Base-by-base conservation (phyloP, 2,888 invertebrate species). In the Abscondita cerata region DNA sequence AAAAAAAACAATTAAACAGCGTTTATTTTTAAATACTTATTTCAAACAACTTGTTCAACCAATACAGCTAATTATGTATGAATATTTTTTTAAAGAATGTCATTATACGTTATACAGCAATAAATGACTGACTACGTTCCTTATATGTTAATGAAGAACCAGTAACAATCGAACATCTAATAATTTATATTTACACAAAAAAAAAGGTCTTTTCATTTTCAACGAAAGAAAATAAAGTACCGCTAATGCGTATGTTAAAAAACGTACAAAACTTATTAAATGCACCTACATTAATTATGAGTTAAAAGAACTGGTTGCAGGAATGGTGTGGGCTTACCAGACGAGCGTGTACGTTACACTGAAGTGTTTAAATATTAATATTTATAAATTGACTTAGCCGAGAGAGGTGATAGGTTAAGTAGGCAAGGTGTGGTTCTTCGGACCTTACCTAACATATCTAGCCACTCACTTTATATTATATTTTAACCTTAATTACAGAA, bases 361-460 rank as follows among this genome's bases (percentile, higher is more conserved):
- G 69, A 68, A 75, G 75, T 76, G 75, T 76, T 76, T 76, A 74
- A 75, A 75, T 76, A 77, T 77, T 77, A 77, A 77, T 77, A 78
- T 78, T 77, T 77, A 77, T 77, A 78, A 77, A 78, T 77, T 77
- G 76, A 77, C 78, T 78, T 76, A 75, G 76, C 75, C 72, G 70
- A 68, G 67, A 69, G 70, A 77, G 77, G 77, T 77, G 77, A 78
- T 77, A 77, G 78, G 78, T 78, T 77, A 78, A 78, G 75, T 76
- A 77, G 76, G 66, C 69, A 72, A 77, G 78, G 78, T 77, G 78
- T 78, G 78, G 77, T 63, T 57, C 61, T 70, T 68, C 68, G 70
- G 72, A 73, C 71, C 69, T 69, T 68, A 69, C 70, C 68, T 68
- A 64, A 65, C 67, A 56, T 59, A 61, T 44, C 44, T 44, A 11